Conservation (phyloP, 1,140 invertebrate species). For the Andricus grossulariae region DNA sequence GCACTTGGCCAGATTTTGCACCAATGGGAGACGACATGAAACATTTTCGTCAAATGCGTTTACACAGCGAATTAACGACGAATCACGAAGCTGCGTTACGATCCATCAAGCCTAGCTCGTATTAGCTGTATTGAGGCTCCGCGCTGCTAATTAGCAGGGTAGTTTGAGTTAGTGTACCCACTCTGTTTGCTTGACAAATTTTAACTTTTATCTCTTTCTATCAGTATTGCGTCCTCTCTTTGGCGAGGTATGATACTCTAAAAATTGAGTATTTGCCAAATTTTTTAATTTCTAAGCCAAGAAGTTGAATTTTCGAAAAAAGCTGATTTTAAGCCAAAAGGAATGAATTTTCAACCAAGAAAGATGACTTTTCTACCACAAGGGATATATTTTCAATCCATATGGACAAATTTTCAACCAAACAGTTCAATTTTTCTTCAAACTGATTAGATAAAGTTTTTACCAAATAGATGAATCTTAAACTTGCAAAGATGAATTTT, state of each 20-base stretch:
- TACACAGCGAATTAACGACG: constrained; percentile 14
- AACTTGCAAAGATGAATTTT: too few relatives aligned
- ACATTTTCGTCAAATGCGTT: constrained; percentile 14
- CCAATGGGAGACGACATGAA: constrained; percentile 18
- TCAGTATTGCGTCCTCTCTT: neutral
- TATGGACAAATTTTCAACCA: too few relatives aligned
- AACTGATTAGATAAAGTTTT: too few relatives aligned
- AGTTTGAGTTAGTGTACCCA: neutral
- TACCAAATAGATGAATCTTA: too few relatives aligned
- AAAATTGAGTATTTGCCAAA: neutral
- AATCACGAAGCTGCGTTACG: constrained; percentile 11
- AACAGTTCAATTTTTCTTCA: too few relatives aligned
- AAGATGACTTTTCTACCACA: too few relatives aligned
- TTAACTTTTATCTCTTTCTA: neutral
- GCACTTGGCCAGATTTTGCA: constrained; percentile 28
- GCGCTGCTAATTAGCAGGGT: constrained; percentile 10
- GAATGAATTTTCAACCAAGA: too few relatives aligned
- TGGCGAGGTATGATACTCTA: neutral
- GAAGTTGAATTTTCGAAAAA: too few relatives aligned
- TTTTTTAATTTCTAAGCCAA: too few relatives aligned
- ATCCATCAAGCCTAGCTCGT: neutral
- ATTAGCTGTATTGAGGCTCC: neutral
- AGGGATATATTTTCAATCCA: too few relatives aligned
- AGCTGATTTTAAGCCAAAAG: too few relatives aligned
- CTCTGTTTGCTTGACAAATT: neutral